These are phyloP conservation scores for Pomatostomus ruficeps DNA, from an alignment of 2,113 vertebrate species.

Conservation along the genomic window DNA sequence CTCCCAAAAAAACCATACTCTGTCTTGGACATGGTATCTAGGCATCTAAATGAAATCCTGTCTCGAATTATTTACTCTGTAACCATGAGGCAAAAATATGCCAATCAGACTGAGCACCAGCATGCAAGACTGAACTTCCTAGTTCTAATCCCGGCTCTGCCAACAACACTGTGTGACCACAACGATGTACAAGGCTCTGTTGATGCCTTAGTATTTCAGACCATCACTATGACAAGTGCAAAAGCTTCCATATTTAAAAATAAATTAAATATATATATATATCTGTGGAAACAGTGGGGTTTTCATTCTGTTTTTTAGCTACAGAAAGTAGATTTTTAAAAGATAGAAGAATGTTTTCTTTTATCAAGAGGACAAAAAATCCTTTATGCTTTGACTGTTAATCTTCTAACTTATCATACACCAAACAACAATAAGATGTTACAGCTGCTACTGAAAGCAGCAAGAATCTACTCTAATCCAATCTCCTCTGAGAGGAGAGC, in stretches of 20 bases:
- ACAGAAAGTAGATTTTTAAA: background rate
- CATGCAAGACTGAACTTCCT: background rate
- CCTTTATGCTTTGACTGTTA: background rate
- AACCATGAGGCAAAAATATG: background rate
- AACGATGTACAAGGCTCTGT: background rate
- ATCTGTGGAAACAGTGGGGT: background rate
- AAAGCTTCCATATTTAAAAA: background rate
- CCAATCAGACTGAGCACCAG: background rate
- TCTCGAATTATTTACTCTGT: background rate
- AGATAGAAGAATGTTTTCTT: background rate
- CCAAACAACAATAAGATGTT: background rate
- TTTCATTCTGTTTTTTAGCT: background rate
- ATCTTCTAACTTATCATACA: background rate
- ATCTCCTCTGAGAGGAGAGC: background rate
- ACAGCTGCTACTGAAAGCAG: background rate
- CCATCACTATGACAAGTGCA: background rate
- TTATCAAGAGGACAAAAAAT: background rate
- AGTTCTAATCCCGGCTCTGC: background rate
- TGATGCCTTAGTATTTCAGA: background rate
- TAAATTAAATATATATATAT: background rate
- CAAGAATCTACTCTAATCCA: background rate
- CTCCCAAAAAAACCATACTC: background rate
- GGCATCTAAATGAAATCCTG: background rate
- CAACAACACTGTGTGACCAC: background rate
- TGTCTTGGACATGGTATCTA: background rate